phyloP scores from a whole-genome alignment of 2,888 invertebrate genomes.

The Meteorus cinctellus region DNA sequence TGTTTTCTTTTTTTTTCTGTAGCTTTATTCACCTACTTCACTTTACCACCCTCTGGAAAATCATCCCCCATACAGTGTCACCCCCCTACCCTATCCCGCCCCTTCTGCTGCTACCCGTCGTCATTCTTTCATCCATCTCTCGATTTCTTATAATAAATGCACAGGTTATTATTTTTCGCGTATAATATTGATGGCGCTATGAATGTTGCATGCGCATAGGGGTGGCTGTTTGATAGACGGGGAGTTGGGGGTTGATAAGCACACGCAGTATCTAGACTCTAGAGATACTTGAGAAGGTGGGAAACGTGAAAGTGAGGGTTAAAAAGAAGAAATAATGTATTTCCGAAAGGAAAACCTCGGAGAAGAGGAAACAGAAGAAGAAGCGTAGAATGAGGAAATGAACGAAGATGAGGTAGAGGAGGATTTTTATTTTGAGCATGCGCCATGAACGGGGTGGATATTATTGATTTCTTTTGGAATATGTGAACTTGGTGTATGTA shows the following conservation, averaged over 20 bases:
- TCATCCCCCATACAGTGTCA: conserved; percentile 14
- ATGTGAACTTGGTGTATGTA: neutral
- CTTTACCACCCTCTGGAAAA: conserved; percentile 29
- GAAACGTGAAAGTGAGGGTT: conserved; percentile 38
- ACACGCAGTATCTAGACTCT: conserved; percentile 39
- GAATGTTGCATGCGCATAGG: conserved; percentile 67
- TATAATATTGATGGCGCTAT: conserved; percentile 72
- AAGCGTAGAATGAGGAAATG: neutral
- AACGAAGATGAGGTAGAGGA: neutral
- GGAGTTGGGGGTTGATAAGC: conserved; percentile 38
- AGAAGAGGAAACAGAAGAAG: neutral
- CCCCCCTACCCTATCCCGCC: neutral
- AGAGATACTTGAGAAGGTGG: conserved; percentile 47
- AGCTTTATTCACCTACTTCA: conserved; percentile 33
- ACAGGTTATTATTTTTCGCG: conserved; percentile 72
- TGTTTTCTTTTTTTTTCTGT: conserved; percentile 14
- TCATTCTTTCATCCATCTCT: neutral
- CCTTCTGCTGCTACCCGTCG: neutral
- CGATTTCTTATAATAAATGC: conserved; percentile 67
- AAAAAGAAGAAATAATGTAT: conserved; percentile 30
- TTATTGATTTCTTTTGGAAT: conserved; percentile 68
- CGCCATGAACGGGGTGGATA: conserved; percentile 64
- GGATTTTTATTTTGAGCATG: conserved; percentile 59
- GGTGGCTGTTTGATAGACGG: conserved; percentile 35
- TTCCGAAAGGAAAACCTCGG: conserved; percentile 28